Conservation (phyloP, 37 sponge, comb jelly and placozoan species). For the Aplysina aerophoba region DNA sequence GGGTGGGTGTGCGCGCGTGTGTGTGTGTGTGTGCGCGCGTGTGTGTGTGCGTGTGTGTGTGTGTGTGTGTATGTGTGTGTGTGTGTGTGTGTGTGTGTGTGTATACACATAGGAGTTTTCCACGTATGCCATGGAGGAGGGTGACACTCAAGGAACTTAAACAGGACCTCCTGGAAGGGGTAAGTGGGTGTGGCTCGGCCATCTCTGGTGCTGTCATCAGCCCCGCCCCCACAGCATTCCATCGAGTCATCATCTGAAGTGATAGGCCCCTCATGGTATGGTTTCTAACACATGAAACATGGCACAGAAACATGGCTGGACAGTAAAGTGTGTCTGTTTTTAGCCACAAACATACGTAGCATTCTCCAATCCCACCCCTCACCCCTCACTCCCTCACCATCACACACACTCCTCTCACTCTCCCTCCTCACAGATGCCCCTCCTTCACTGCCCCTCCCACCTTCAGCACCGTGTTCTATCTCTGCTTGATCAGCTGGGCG, state of each 20-base stretch:
- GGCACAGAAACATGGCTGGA: not conserved
- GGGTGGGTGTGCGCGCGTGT: too few species aligned
- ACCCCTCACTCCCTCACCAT: not conserved
- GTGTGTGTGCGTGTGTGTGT: too few species aligned
- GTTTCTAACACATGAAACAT: not conserved
- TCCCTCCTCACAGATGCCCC: not conserved
- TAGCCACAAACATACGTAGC: not conserved
- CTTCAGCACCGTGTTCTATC: conserved; percentile 69
- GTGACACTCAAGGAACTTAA: conserved; percentile 75
- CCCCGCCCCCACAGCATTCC: conserved; percentile 5
- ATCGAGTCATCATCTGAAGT: conserved; percentile 19
- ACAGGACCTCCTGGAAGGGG: conserved; percentile 74
- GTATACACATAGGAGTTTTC: not conserved
- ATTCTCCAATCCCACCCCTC: not conserved
- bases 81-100: not conserved
- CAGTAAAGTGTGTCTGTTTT: not conserved
- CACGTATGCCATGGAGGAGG: conserved; percentile 71
- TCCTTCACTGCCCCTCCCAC: conserved; percentile 38
- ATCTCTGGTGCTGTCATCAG: not conserved
- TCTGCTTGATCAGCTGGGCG: conserved; percentile 71
- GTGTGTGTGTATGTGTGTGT: too few species aligned
- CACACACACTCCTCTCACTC: too few species aligned
- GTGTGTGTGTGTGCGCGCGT: too few species aligned
- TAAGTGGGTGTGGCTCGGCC: conserved; percentile 2
- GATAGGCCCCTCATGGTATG: not conserved